phyloP scores from a whole-genome alignment of 1,140 invertebrate genomes.

The Sinella curviseta region DNA sequence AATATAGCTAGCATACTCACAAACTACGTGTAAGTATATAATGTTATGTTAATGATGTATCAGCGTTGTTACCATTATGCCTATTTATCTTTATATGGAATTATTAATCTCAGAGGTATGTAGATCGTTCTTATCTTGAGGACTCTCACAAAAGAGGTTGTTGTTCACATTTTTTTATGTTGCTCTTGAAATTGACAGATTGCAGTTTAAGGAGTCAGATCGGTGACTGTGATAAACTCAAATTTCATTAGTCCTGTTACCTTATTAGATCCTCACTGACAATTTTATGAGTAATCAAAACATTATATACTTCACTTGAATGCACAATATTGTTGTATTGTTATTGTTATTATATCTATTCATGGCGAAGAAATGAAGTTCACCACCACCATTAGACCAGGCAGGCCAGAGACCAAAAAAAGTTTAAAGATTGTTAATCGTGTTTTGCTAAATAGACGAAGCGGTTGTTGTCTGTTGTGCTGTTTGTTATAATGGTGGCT shows the following conservation, averaged over 20 bases:
- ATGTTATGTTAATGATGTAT: neutral
- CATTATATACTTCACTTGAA: constrained; percentile 9
- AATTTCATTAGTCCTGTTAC: constrained; percentile 12
- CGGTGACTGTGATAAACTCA: constrained; percentile 11
- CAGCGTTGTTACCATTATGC: neutral
- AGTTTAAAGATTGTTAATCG: neutral
- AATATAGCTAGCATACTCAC: neutral
- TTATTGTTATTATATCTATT: neutral
- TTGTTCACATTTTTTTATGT: neutral
- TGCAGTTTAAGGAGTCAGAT: neutral
- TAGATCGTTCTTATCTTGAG: constrained; percentile 1
- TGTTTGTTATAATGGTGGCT: no score
- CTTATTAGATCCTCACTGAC: constrained; percentile 9
- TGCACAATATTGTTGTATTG: neutral
- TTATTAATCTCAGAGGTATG: neutral
- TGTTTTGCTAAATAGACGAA: neutral
- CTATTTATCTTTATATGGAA: neutral
- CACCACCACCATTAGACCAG: neutral
- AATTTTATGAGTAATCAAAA: constrained; percentile 20
- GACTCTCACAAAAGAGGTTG: neutral
- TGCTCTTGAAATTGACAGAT: constrained; percentile 23
- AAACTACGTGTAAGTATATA: neutral
- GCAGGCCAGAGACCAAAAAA: neutral
- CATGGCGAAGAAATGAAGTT: neutral
- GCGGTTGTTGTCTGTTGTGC: no score